A percentile compares a stretch with the other conserved stretches of the same genome.
phyloP scores from a whole-genome alignment of 2,888 invertebrate species.

The Agrotis puta region DNA sequence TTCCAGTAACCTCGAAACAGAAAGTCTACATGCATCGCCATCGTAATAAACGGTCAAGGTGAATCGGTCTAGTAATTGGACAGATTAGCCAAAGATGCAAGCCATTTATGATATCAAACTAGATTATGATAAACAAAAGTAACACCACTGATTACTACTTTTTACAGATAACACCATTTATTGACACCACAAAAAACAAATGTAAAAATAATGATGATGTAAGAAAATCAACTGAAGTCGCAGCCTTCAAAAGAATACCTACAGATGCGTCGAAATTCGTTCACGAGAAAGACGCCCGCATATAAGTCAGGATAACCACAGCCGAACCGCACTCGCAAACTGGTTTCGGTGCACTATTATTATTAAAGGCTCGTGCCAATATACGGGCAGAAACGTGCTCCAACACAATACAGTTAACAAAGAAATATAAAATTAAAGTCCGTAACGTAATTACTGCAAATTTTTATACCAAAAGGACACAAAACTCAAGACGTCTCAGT shows the following conservation, averaged over 20 bases:
- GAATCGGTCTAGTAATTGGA: slow-evolving; percentile 72
- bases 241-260: slow-evolving; percentile 67
- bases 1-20: slow-evolving; percentile 84
- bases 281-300: slow-evolving; percentile 86
- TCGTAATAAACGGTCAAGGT: slow-evolving; percentile 84
- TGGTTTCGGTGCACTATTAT: slow-evolving; percentile 90
- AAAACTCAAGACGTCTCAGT: slow-evolving; percentile 79
- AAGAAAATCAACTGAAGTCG: slow-evolving; percentile 63
- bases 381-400: slow-evolving; percentile 84
- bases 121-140: slow-evolving; percentile 65
- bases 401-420: slow-evolving; percentile 82
- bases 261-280: slow-evolving; percentile 79
- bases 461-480: slow-evolving; percentile 89
- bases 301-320: slow-evolving; percentile 88
- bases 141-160: slow-evolving; percentile 62
- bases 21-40: slow-evolving; percentile 80
- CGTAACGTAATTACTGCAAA: slow-evolving; percentile 77
- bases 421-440: slow-evolving; percentile 78
- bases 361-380: slow-evolving; percentile 90
- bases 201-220: slow-evolving; percentile 59
- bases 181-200: slow-evolving; percentile 55
- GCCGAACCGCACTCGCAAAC: slow-evolving; percentile 88
- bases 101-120: slow-evolving; percentile 54
- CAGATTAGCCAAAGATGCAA: slow-evolving; percentile 63
- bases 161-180: slow-evolving; percentile 51